Evolutionary conservation across 2,113 vertebrate genomes (phyloP), one percentile per base, ranked within the genome.

Genomic region (Oncorhynchus clarkii): DNA sequence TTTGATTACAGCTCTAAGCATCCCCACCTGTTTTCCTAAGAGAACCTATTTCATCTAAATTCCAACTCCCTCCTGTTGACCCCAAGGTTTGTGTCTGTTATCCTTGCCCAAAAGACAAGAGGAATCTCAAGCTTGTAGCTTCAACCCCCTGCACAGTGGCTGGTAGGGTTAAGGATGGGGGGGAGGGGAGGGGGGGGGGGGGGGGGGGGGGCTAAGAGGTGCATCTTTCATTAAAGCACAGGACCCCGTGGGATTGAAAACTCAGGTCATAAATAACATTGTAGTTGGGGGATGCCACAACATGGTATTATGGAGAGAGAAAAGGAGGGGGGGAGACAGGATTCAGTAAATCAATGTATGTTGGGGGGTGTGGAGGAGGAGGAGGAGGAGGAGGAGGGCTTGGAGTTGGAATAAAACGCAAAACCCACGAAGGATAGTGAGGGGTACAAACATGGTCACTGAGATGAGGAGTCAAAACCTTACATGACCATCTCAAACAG

Each of bases 211-310:
- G 18, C 11, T 26, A 26, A 75, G 54, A 75, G 59, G 65, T 4
- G 68, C 45, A 85, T 78, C 75, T 81, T 82, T 86, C 79, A 88
- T 81, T 82, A 80, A 78, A 84, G 13, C 59, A 76, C 76, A 71
- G 76, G 72, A 65, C 72, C 51, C 67, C 62, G 16, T 51, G 78
- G 67, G 20, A 83, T 67, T 71, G 22, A 59, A 62, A 68, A 76
- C 73, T 60, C 24, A 34, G 59, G 60, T 51, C 57, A 29, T 27
- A n/a, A 45, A 79, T 79, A 74, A 77, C 39, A 79, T 74, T 67
- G 64, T 34, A 48, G 34, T 69, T 45, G 67, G 20, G 74, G 51
- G 64, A 77, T 60, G 71, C 67, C 48, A 71, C 54, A 76, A 67
- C 67, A 59, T 71, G 72, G 24, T 69, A 69, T 78, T 60, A 74